A percentile compares a stretch with the other conserved stretches of the same genome.
These are phyloP conservation scores for Nesospiza acunhae DNA, from an alignment of 2,113 vertebrate genomes.

Conservation along the genomic window DNA sequence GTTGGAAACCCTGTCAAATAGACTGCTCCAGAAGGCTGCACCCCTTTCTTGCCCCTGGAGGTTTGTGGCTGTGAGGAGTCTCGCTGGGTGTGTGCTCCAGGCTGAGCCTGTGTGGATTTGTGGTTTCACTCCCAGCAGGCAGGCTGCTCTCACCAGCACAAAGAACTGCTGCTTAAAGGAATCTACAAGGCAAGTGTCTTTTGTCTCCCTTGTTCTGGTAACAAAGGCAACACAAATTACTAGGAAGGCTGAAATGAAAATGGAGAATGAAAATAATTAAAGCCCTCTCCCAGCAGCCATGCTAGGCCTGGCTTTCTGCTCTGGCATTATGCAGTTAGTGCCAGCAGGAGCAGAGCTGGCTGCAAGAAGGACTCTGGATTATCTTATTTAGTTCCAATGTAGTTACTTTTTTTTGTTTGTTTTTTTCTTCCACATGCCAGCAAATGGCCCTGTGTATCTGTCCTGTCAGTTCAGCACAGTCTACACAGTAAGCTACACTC, in stretches of 20 bases:
- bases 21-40: not conserved
- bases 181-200: conserved; percentile 27
- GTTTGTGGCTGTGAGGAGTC: not conserved
- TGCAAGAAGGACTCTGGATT: not conserved
- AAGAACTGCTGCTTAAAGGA: not conserved
- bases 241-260: conserved; percentile 54
- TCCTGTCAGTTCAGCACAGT: not conserved
- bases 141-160: not conserved
- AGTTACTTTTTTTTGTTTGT: not conserved
- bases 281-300: not conserved
- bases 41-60: not conserved
- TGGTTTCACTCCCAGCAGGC: not conserved
- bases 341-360: conserved; percentile 53
- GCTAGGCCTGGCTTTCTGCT: conserved; percentile 47
- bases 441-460: not conserved
- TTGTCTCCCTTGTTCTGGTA: conserved; percentile 35
- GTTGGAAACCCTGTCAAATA: not conserved
- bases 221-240: conserved; percentile 52
- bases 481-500: not conserved
- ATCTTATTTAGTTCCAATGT: not conserved
- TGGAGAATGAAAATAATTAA: conserved; percentile 67
- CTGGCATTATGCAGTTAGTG: conserved; percentile 51
- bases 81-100: not conserved
- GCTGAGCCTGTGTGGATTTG: not conserved
- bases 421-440: not conserved